Percentiles rank a stretch among this genome's conserved stretches.
phyloP scores from a whole-genome alignment of 2,113 vertebrate genomes.

The Nyctibius bracteatus region DNA sequence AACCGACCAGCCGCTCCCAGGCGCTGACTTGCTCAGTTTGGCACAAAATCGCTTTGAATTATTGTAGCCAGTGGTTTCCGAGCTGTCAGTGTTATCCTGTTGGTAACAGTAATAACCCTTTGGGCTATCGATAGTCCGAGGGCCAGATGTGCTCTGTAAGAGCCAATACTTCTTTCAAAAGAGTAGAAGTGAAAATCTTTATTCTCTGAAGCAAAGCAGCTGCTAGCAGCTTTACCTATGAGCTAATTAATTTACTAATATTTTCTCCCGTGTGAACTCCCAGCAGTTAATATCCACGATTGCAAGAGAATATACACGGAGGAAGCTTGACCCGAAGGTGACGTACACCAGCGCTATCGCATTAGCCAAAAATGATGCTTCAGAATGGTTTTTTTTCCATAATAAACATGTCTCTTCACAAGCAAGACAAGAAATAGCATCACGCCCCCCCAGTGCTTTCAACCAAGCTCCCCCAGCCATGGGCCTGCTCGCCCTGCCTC shows the following conservation, averaged over 20 bases:
- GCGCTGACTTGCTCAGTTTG: background rate
- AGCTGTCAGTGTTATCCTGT: background rate
- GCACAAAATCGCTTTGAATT: background rate
- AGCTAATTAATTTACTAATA: background rate
- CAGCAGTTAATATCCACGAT: background rate
- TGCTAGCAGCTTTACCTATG: background rate
- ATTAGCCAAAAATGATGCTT: background rate
- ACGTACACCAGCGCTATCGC: rapidly evolving
- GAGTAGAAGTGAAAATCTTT: background rate
- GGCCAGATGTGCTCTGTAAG: background rate
- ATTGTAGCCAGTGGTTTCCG: background rate
- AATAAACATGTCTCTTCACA: too few relatives aligned
- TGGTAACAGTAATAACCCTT: background rate
- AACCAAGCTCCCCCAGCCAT: background rate
- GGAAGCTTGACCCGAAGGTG: background rate
- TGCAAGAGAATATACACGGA: background rate
- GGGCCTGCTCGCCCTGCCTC: background rate
- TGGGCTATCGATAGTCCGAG: background rate
- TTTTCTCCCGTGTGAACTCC: background rate
- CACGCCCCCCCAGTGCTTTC: rapidly evolving
- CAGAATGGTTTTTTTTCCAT: rapidly evolving
- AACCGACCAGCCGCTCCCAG: background rate
- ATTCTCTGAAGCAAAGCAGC: background rate
- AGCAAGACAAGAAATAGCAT: background rate
- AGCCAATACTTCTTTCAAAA: background rate